phyloP scores from a whole-genome alignment of 2,888 invertebrate species.

The Trissolcus japonicus region DNA sequence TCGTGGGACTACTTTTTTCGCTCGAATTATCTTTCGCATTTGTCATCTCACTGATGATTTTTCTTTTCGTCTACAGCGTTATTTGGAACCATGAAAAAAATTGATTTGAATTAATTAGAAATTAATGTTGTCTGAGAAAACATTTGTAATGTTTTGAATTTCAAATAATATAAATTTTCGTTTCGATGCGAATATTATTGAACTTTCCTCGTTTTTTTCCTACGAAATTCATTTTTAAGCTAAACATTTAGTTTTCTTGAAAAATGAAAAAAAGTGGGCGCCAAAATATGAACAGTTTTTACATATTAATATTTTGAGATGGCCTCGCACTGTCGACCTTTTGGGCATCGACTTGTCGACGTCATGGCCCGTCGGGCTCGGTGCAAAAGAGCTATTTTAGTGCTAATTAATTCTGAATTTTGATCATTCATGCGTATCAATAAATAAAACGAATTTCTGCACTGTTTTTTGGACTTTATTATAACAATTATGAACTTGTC shows the following conservation, averaged over 20 bases:
- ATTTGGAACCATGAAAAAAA: constrained; percentile 19
- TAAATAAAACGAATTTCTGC: constrained; percentile 35
- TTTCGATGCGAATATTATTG: no score
- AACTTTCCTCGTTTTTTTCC: no score
- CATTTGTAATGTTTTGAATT: no score
- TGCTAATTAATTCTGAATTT: constrained; percentile 50
- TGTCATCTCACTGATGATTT: constrained; percentile 46
- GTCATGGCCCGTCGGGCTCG: constrained; percentile 40
- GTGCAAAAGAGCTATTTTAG: constrained; percentile 33
- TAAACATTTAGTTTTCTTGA: background rate
- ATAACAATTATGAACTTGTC: constrained; percentile 23
- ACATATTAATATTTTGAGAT: constrained; percentile 31
- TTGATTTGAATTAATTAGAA: constrained; percentile 31
- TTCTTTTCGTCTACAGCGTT: constrained; percentile 26
- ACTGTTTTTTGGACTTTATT: constrained; percentile 28
- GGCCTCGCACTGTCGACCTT: constrained; percentile 48
- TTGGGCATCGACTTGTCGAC: constrained; percentile 47
- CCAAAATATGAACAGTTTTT: constrained; percentile 34
- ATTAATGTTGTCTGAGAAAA: background rate
- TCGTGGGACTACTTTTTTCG: constrained; percentile 46
- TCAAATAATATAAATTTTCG: no score
- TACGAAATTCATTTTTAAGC: no score
- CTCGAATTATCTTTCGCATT: constrained; percentile 18
- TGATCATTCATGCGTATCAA: constrained; percentile 38
- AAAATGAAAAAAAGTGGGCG: constrained; percentile 21